These are phyloP conservation scores for Podarcis muralis DNA, from an alignment of 2,113 vertebrate species.

Conservation along the genomic window DNA sequence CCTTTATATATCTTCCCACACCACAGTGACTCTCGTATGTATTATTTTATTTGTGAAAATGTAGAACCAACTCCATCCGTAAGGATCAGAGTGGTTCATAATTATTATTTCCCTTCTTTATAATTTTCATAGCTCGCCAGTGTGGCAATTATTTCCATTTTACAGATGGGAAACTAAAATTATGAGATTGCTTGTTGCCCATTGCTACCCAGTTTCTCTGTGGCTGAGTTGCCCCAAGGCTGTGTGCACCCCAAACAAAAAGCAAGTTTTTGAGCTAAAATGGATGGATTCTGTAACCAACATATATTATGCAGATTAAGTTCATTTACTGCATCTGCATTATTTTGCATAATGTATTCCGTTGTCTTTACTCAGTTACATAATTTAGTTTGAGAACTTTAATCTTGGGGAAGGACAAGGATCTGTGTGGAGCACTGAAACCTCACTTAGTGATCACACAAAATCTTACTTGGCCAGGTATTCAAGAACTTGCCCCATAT, in stretches of 20 bases:
- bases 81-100: background rate
- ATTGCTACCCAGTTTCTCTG: background rate
- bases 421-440: background rate
- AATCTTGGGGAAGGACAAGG: background rate
- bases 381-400: background rate
- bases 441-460: background rate
- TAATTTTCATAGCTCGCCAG: background rate
- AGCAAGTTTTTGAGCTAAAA: background rate
- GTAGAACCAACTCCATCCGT: background rate
- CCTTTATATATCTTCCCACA: background rate
- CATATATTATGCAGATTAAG: background rate
- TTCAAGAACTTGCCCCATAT: background rate
- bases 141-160: background rate
- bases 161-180: background rate
- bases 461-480: background rate
- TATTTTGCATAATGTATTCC: background rate
- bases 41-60: background rate
- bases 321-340: background rate
- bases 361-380: background rate
- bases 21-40: background rate
- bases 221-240: background rate
- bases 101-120: background rate
- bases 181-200: background rate
- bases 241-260: background rate
- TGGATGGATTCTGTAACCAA: background rate